These are phyloP conservation scores for Cenopis cana DNA, from an alignment of 2,888 invertebrate genomes.

Conservation along the genomic window DNA sequence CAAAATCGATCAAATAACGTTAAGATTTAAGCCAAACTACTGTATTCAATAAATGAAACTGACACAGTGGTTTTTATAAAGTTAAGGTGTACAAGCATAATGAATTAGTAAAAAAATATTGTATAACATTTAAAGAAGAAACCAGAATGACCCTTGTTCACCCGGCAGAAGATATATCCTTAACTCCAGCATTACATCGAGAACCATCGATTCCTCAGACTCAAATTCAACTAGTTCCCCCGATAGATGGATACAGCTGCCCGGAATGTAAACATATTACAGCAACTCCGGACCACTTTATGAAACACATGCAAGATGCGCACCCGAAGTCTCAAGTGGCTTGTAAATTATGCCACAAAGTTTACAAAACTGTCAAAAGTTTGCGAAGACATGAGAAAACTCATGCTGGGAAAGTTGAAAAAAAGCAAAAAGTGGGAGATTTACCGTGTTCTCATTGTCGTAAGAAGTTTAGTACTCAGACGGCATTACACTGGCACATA, in stretches of 20 bases:
- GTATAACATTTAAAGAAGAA: background rate
- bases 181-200: background rate
- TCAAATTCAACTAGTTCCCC: conserved; percentile 57
- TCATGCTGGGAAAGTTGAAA: conserved; percentile 30
- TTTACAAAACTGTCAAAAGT: conserved; percentile 46
- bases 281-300: conserved; percentile 50
- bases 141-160: conserved; percentile 11
- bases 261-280: conserved; percentile 53
- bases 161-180: background rate
- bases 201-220: conserved; percentile 51
- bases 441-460: conserved; percentile 45
- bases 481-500: conserved; percentile 53
- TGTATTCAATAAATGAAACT: too few species aligned
- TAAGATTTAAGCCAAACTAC: background rate
- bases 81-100: too few species aligned
- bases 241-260: conserved; percentile 55
- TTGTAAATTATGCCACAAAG: conserved; percentile 47
- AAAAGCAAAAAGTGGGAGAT: conserved; percentile 46
- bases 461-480: conserved; percentile 45
- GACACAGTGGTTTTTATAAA: too few species aligned
- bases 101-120: too few species aligned
- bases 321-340: conserved; percentile 44
- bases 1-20: background rate
- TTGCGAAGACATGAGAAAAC: conserved; percentile 43
- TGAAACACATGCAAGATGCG: conserved; percentile 54